Evolutionary conservation across 2,888 invertebrate genomes (phyloP).

Genomic region (Hypomecis atomaria): DNA sequence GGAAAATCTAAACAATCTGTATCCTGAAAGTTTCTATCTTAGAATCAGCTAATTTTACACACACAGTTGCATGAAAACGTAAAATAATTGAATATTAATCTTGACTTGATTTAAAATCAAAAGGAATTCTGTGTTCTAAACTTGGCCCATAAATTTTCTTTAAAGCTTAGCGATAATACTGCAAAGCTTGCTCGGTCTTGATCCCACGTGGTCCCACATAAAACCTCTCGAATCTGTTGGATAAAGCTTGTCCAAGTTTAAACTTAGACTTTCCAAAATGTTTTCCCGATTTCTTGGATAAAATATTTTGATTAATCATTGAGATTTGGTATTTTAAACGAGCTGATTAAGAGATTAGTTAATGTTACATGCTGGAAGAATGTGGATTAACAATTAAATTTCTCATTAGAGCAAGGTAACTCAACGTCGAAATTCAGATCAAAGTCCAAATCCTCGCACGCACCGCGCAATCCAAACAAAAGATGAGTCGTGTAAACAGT

Average conservation of each 20-base stretch:
- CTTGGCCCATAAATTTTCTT: constrained; percentile 32
- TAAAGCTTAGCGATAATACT: constrained; percentile 36
- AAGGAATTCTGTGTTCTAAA: constrained; percentile 29
- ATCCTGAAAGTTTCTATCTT: constrained; percentile 32
- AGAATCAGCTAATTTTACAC: constrained; percentile 15
- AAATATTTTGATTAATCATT: constrained; percentile 1
- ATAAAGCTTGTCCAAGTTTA: constrained; percentile 31
- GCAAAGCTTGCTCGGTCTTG: constrained; percentile 34
- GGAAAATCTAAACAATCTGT: constrained; percentile 28
- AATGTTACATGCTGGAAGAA: neutral
- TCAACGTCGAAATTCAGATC: constrained; percentile 12
- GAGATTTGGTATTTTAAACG: neutral
- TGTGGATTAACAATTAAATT: neutral
- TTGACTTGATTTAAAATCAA: constrained; percentile 27
- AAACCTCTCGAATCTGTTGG: constrained; percentile 30
- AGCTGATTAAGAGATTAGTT: neutral
- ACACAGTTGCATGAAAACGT: constrained; percentile 3
- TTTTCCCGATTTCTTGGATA: constrained; percentile 2
- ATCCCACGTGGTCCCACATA: constrained; percentile 37
- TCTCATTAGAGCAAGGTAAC: constrained; percentile 3
- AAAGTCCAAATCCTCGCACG: constrained; percentile 17
- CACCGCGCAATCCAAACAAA: constrained; percentile 34
- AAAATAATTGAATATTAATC: constrained; percentile 22
- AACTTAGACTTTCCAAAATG: constrained; percentile 20
- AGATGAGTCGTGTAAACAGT: constrained; percentile 33